Percentiles rank a stretch among this genome's conserved stretches.
Conservation (phyloP, 2,113 vertebrate genomes). For the Callithrix jacchus region DNA sequence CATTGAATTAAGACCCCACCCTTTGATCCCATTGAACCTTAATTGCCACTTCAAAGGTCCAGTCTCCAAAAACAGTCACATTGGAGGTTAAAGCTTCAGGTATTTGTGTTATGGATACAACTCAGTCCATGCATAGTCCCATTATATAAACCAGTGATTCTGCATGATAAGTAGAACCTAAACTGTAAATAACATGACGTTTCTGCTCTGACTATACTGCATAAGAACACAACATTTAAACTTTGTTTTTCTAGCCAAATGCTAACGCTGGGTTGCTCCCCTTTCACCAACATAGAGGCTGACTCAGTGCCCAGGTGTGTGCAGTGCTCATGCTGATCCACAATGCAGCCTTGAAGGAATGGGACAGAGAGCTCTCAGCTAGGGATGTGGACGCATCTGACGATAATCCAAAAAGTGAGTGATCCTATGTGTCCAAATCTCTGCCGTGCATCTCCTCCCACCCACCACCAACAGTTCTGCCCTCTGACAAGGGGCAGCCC, state of each 20-base stretch:
- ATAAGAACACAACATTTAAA: background rate
- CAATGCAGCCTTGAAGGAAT: background rate
- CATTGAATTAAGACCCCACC: too few relatives aligned
- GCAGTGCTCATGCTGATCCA: background rate
- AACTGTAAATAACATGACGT: background rate
- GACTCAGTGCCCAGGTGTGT: background rate
- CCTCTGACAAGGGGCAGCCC: slow-evolving; percentile 71
- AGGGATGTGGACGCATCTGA: background rate
- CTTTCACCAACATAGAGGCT: background rate
- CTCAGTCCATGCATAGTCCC: background rate
- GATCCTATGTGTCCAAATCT: slow-evolving; percentile 63
- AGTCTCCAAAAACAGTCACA: background rate
- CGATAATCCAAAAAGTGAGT: slow-evolving; percentile 69
- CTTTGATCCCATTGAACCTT: background rate
- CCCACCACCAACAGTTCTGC: slow-evolving; percentile 68
- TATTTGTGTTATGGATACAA: background rate
- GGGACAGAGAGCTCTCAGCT: background rate
- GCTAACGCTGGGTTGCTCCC: background rate
- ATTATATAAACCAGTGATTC: background rate
- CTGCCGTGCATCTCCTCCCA: slow-evolving; percentile 66
- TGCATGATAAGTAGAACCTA: background rate
- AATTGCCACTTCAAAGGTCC: background rate
- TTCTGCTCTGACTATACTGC: background rate
- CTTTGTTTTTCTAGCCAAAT: background rate
- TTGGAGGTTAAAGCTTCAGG: background rate